phyloP scores from a whole-genome alignment of 2,797 vertebrate species.

The Danio choprae region DNA sequence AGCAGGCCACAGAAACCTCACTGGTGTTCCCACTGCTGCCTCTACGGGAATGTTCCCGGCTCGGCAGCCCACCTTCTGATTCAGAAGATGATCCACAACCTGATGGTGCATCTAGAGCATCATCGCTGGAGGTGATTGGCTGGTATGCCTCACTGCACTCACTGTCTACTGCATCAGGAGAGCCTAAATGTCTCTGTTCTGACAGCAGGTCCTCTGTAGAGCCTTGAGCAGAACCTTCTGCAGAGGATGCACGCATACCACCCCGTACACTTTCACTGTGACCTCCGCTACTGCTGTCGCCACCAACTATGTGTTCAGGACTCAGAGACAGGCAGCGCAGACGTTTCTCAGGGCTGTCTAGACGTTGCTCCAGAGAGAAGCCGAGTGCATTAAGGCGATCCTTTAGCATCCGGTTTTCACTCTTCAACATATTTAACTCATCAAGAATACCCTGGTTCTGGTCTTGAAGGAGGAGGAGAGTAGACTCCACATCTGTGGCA shows the following conservation, averaged over 20 bases:
- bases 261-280: slow-evolving; percentile 78
- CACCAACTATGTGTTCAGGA: slow-evolving; percentile 74
- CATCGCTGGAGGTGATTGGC: slow-evolving; percentile 86
- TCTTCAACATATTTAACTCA: slow-evolving; percentile 87
- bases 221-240: slow-evolving; percentile 85
- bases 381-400: slow-evolving; percentile 87
- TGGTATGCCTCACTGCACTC: slow-evolving; percentile 90
- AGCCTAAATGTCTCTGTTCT: slow-evolving; percentile 61
- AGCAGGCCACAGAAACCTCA: slow-evolving; percentile 86
- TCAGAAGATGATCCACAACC: slow-evolving; percentile 82
- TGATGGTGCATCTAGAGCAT: slow-evolving; percentile 86
- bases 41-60: slow-evolving; percentile 80
- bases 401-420: slow-evolving; percentile 89
- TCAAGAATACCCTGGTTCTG: slow-evolving; percentile 86
- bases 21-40: slow-evolving; percentile 85
- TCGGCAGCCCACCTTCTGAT: slow-evolving; percentile 81
- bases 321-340: slow-evolving; percentile 81
- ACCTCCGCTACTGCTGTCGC: slow-evolving; percentile 77
- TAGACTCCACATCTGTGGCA: slow-evolving; percentile 83
- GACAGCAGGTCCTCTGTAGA: slow-evolving; percentile 83
- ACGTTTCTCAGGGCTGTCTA: slow-evolving; percentile 83
- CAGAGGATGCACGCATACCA: slow-evolving; percentile 77
- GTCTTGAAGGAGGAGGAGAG: slow-evolving; percentile 83
- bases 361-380: slow-evolving; percentile 86
- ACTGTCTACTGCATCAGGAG: slow-evolving; percentile 81